Evolutionary conservation across 2,888 invertebrate species (phyloP).

Genomic region (Lasiommata megera): DNA sequence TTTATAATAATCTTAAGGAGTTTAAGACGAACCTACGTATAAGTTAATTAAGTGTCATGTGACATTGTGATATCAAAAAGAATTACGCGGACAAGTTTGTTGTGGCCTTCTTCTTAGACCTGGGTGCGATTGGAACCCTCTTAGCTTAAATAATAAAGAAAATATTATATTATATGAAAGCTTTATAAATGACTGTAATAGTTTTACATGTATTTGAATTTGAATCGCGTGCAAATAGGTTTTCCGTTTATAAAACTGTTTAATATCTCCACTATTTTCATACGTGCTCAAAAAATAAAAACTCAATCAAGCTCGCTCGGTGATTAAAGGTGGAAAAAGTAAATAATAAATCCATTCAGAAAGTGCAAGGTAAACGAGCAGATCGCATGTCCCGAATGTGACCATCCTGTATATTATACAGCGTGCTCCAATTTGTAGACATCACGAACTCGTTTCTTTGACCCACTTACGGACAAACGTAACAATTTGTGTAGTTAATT

Average conservation of each 20-base stretch:
- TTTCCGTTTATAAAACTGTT: conserved; percentile 1
- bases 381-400: conserved; percentile 48
- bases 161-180: no score
- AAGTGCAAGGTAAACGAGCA: conserved; percentile 45
- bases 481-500: conserved; percentile 1
- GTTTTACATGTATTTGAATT: no score
- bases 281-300: conserved; percentile 1
- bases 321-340: conserved; percentile 11
- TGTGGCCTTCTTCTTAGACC: no score
- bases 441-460: conserved; percentile 20
- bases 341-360: conserved; percentile 20
- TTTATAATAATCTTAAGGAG: no score
- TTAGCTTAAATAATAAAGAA: no score
- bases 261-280: not conserved
- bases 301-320: not conserved
- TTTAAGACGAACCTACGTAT: no score
- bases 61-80: no score
- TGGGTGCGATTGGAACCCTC: no score
- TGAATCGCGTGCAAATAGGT: no score
- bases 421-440: conserved; percentile 22
- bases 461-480: conserved; percentile 11
- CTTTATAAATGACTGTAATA: no score
- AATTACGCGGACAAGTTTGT: no score
- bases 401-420: conserved; percentile 25
- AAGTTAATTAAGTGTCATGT: no score